Evolutionary conservation across 2,113 vertebrate species (phyloP).

Genomic region (Myodes glareolus): DNA sequence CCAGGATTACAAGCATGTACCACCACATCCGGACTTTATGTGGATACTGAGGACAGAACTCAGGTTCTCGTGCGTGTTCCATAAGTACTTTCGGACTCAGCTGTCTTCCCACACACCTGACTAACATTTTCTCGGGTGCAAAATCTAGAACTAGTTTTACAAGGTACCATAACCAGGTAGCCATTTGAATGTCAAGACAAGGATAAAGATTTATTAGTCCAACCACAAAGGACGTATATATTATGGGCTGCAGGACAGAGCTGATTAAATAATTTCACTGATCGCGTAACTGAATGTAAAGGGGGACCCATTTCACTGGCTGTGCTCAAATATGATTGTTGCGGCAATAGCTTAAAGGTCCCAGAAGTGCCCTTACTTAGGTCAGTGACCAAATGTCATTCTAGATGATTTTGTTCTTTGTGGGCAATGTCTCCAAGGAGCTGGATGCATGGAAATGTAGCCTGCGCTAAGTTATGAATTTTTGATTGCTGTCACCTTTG

Average conservation of each 20-base stretch:
- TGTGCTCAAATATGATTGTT: conserved; percentile 67
- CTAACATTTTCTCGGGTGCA: background rate
- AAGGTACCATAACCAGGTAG: conserved; percentile 34
- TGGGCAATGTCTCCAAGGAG: conserved; percentile 20
- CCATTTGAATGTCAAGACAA: conserved; percentile 67
- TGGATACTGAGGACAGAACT: background rate
- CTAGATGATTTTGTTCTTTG: conserved; percentile 48
- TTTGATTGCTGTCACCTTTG: conserved; percentile 22
- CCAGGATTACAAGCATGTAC: background rate
- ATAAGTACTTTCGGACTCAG: background rate
- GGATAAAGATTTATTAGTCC: conserved; percentile 76
- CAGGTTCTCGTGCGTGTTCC: background rate
- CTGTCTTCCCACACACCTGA: background rate
- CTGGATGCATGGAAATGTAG: conserved; percentile 24
- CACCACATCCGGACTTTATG: too few species aligned
- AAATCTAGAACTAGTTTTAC: conserved; percentile 60
- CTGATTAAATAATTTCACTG: conserved; percentile 71
- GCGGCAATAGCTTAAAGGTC: conserved; percentile 60
- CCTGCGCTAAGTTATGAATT: background rate
- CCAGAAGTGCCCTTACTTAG: conserved; percentile 57
- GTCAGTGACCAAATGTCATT: conserved; percentile 63
- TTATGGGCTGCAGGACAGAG: conserved; percentile 61
- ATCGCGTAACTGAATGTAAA: conserved; percentile 72
- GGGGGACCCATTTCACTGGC: conserved; percentile 65
- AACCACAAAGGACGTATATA: conserved; percentile 64